Conservation (phyloP, 2,888 invertebrate species). For the Chymomyza fuscimana region DNA sequence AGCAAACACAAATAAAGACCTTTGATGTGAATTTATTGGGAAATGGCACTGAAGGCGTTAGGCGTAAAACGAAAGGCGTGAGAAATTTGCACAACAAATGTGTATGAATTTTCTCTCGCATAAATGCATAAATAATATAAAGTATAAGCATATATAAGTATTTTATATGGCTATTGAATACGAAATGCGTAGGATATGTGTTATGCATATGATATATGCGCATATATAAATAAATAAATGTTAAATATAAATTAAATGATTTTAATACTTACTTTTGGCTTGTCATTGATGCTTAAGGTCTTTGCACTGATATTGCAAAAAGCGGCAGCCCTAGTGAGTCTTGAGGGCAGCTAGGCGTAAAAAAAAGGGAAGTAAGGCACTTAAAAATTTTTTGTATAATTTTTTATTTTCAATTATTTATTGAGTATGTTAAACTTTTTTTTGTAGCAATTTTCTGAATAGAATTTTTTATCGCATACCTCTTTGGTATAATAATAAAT, state of each 20-base stretch:
- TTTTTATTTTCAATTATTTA: too few relatives aligned
- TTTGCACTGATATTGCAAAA: slow-evolving; percentile 9
- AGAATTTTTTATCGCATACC: too few relatives aligned
- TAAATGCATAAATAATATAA: slow-evolving; percentile 62
- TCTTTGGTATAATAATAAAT: too few relatives aligned
- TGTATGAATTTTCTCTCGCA: slow-evolving; percentile 68
- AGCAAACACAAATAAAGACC: slow-evolving; percentile 75
- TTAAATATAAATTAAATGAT: slow-evolving; percentile 31
- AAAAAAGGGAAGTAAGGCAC: neutral
- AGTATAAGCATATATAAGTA: slow-evolving; percentile 1
- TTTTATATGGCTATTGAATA: slow-evolving; percentile 54
- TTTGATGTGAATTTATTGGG: slow-evolving; percentile 73
- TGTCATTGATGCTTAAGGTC: slow-evolving; percentile 23
- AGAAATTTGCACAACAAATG: slow-evolving; percentile 79
- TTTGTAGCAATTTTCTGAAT: too few relatives aligned
- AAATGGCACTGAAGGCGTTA: slow-evolving; percentile 41
- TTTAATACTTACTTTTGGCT: slow-evolving; percentile 1
- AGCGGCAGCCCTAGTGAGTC: too few relatives aligned
- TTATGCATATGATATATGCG: slow-evolving; percentile 55
- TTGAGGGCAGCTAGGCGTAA: too few relatives aligned
- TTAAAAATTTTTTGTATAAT: too few relatives aligned
- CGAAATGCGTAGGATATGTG: slow-evolving; percentile 14
- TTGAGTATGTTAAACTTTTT: too few relatives aligned
- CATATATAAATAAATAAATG: slow-evolving; percentile 49
- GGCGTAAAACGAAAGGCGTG: slow-evolving; percentile 49